Evolutionary conservation across 2,888 invertebrate genomes (phyloP), one percentile per base, ranked within the genome.

Genomic region (Drosophila neoperkinsi): DNA sequence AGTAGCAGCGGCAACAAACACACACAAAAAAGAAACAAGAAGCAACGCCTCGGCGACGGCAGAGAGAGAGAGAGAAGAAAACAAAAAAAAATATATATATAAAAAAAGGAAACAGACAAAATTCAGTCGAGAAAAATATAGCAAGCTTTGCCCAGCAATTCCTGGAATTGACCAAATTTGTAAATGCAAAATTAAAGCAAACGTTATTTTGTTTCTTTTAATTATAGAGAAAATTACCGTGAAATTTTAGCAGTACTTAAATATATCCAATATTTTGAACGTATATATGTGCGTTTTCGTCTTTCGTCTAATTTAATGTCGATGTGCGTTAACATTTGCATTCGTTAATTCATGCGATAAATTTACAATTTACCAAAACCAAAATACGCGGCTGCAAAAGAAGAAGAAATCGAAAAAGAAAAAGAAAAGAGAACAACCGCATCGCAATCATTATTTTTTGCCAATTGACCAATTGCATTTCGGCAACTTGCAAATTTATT

Each of bases 211-310:
- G 74, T 82, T 74, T 82, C 72, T 81, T 77, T 82, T 76, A 85
- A 78, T 82, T 90, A 71, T 77, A 89, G 90, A 88, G 74, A 83
- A 88, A 87, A 90, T 87, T 90, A 82, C 74, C 74, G 88, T 88
- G 84, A 86, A 90, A 85, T 78, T 85, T 88, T 85, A 82, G 82
- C 89, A 81, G 86, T 87, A 75, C 80, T 82, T 67, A 74, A 84
- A 46, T 16, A 46, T 16, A 21, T 84, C 79, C 69, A 70, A 87
- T 68, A 79, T 82, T 79, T 80, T 72, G 73, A 80, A 79, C 88
- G 75, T 79, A 66, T 65, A 64, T 74, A 77, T 79, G 77, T 75
- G 82, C 71, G 77, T 74, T 80, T 71, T 68, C 74, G 71, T 82
- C 65, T 79, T 80, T 75, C 78, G 77, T 81, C 81, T 55, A 72